These are phyloP conservation scores for Thecophora atra DNA, from an alignment of 2,888 invertebrate genomes.

Conservation along the genomic window DNA sequence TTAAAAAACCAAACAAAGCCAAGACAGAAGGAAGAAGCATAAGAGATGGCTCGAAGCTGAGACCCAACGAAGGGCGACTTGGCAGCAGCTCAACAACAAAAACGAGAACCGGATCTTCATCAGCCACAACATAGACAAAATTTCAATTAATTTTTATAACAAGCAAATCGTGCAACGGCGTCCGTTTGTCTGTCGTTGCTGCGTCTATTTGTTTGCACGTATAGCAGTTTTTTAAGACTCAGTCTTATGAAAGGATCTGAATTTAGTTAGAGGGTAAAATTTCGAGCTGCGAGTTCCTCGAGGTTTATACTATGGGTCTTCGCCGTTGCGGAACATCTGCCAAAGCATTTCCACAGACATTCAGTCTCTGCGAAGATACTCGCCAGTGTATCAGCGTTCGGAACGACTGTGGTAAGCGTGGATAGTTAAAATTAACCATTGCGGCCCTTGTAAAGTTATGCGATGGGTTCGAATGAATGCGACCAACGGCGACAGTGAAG, in stretches of 20 bases:
- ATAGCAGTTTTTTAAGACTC: neutral
- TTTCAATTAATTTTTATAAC: constrained; percentile 50
- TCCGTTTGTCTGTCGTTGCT: constrained; percentile 61
- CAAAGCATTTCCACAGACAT: constrained; percentile 23
- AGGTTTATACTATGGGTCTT: neutral
- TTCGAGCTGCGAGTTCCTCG: constrained; percentile 13
- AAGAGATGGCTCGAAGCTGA: constrained; percentile 1
- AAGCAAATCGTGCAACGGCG: constrained; percentile 64
- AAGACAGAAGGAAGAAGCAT: neutral
- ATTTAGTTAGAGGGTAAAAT: constrained; percentile 46
- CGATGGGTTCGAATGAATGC: no score
- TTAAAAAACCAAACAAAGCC: neutral
- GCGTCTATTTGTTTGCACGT: constrained; percentile 42
- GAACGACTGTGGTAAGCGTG: neutral
- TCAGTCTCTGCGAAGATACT: constrained; percentile 1
- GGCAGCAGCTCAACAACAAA: constrained; percentile 30
- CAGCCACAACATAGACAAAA: constrained; percentile 39
- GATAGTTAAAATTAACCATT: neutral
- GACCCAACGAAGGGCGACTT: constrained; percentile 6
- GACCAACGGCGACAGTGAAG: no score
- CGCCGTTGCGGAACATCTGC: constrained; percentile 24
- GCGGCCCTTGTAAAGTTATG: no score
- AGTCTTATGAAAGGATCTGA: constrained; percentile 55
- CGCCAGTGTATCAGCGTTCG: neutral
- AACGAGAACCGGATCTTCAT: constrained; percentile 48